Percentiles rank a stretch among this genome's conserved stretches.
Conservation (phyloP, 1,140 invertebrate species). For the Drosophila pachea region DNA sequence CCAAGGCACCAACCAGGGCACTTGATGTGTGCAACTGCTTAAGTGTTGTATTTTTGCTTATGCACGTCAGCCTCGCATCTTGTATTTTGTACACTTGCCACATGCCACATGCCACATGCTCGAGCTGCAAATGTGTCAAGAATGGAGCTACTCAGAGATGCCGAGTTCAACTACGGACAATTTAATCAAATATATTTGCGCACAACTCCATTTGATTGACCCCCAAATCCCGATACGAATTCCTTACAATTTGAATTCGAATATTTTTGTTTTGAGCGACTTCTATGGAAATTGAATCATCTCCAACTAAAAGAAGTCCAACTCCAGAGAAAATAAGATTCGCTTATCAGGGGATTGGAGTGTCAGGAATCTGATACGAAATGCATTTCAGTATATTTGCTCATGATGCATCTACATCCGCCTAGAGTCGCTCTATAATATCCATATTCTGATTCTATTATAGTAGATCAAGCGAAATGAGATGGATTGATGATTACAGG, state of each 20-base stretch:
- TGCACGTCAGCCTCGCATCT: background rate
- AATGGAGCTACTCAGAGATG: constrained; percentile 49
- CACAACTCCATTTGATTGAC: constrained; percentile 41
- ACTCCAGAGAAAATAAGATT: no score
- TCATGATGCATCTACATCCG: no score
- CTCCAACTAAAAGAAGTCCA: background rate
- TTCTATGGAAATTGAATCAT: constrained; percentile 2
- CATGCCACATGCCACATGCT: constrained; percentile 23
- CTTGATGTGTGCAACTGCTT: constrained; percentile 22
- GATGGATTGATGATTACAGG: no score
- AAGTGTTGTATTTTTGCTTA: constrained; percentile 35
- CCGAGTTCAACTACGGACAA: constrained; percentile 48
- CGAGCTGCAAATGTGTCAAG: constrained; percentile 40
- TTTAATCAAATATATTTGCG: constrained; percentile 56
- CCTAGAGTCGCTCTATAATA: no score
- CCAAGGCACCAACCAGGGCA: background rate
- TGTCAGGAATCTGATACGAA: no score
- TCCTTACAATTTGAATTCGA: constrained; percentile 7
- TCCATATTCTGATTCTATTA: no score
- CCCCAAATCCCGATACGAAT: background rate
- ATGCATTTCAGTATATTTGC: no score
- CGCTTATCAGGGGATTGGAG: no score
- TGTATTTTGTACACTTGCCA: constrained; percentile 9
- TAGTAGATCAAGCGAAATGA: no score
- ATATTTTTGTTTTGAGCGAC: constrained; percentile 10